Evolutionary conservation across 2,888 invertebrate species (phyloP).

Genomic region (Odontocolon sp.): DNA sequence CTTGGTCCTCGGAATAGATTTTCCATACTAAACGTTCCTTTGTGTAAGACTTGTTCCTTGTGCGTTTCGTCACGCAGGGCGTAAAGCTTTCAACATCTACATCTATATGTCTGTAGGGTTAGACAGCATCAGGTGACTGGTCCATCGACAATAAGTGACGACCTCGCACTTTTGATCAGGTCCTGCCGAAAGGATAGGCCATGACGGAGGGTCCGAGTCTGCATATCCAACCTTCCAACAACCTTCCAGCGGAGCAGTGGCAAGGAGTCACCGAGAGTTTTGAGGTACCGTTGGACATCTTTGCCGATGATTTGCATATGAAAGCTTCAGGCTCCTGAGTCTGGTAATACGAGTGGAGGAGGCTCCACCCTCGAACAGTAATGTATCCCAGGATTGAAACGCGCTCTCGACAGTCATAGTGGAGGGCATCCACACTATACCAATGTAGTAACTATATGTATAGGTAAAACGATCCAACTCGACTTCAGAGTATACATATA

Average conservation of each 20-base stretch:
- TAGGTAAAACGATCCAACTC: conserved; percentile 28
- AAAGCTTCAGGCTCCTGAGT: conserved; percentile 62
- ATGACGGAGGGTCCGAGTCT: neutral
- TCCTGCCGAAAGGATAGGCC: neutral
- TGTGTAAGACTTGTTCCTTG: conserved; percentile 62
- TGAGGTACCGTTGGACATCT: conserved; percentile 48
- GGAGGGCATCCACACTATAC: conserved; percentile 14
- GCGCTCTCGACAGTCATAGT: conserved; percentile 22
- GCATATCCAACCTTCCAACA: neutral
- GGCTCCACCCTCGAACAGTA: conserved; percentile 33
- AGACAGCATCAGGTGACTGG: neutral
- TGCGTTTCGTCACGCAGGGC: conserved; percentile 47
- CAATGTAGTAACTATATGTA: conserved; percentile 33
- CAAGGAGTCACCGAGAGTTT: conserved; percentile 56
- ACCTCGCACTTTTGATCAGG: neutral
- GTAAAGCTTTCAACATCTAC: conserved; percentile 32
- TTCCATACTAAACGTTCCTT: conserved; percentile 65
- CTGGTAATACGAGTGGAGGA: conserved; percentile 3
- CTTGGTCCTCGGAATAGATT: conserved; percentile 64
- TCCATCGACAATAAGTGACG: neutral
- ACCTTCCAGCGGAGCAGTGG: conserved; percentile 13
- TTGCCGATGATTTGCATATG: conserved; percentile 68
- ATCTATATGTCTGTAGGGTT: neutral
- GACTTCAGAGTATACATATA: conserved; percentile 7
- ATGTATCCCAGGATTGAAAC: conserved; percentile 26